Percentiles rank a stretch among this genome's conserved stretches.
Conservation (phyloP, 2,113 vertebrate genomes). For the Mormyrus iriodes region DNA sequence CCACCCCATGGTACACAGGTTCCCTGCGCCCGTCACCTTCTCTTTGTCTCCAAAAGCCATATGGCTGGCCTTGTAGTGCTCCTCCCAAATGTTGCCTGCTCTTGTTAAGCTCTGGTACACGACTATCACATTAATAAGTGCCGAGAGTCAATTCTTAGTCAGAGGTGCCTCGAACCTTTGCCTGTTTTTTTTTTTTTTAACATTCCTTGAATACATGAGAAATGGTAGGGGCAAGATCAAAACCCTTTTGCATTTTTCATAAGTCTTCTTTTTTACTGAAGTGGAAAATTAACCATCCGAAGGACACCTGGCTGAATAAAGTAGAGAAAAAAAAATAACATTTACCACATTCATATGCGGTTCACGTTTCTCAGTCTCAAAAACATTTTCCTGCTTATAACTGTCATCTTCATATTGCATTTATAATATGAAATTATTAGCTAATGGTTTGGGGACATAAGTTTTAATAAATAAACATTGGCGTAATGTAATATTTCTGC, state of each 20-base stretch:
- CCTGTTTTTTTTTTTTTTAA: conserved; percentile 4
- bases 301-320: conserved; percentile 23
- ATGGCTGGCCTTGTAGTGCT: neutral
- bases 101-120: neutral
- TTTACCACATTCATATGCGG: conserved; percentile 30
- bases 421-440: neutral
- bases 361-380: conserved; percentile 13
- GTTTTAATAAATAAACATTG: neutral
- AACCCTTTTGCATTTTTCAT: conserved; percentile 36
- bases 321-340: neutral
- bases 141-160: neutral
- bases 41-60: neutral
- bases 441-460: neutral
- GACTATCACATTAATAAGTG: neutral
- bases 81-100: neutral
- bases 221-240: conserved; percentile 24
- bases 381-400: neutral
- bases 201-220: conserved; percentile 21
- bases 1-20: neutral
- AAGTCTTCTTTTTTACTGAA: conserved; percentile 30
- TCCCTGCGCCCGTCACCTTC: neutral
- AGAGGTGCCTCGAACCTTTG: neutral
- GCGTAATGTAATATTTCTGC: neutral
- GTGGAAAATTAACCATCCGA: conserved; percentile 33
- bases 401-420: neutral